These are phyloP conservation scores for Tethea ocularis DNA, from an alignment of 2,888 invertebrate species.

Conservation along the genomic window DNA sequence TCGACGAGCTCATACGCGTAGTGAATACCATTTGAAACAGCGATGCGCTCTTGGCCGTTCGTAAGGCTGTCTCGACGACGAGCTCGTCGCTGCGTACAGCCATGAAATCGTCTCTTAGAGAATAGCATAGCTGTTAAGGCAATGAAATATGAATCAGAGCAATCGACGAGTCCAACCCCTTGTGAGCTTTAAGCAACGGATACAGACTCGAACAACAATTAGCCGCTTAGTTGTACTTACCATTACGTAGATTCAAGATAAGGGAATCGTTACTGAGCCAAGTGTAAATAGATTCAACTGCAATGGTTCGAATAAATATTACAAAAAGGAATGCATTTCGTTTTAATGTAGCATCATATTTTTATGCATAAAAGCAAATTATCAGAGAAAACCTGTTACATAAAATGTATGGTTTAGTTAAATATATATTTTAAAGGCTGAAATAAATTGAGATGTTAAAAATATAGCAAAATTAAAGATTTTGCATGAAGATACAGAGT, in stretches of 20 bases:
- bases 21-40: too few relatives aligned
- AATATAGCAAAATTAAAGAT: background rate
- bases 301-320: constrained; percentile 16
- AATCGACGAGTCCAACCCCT: constrained; percentile 63
- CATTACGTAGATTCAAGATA: constrained; percentile 78
- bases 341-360: constrained; percentile 7
- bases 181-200: constrained; percentile 68
- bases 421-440: background rate
- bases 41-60: too few relatives aligned
- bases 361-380: constrained; percentile 9
- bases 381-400: constrained; percentile 5
- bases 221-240: constrained; percentile 64
- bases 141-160: constrained; percentile 76
- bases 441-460: constrained; percentile 1
- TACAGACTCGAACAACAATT: constrained; percentile 68
- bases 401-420: constrained; percentile 6
- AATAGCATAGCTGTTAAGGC: too few relatives aligned
- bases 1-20: too few relatives aligned
- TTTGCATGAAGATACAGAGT: too few relatives aligned
- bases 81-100: too few relatives aligned
- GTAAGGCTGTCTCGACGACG: too few relatives aligned
- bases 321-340: constrained; percentile 6
- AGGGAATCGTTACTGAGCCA: constrained; percentile 35
- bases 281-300: constrained; percentile 32
- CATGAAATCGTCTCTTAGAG: too few relatives aligned